Conservation (phyloP, 2,888 invertebrate species). For the Saturnia japonica region DNA sequence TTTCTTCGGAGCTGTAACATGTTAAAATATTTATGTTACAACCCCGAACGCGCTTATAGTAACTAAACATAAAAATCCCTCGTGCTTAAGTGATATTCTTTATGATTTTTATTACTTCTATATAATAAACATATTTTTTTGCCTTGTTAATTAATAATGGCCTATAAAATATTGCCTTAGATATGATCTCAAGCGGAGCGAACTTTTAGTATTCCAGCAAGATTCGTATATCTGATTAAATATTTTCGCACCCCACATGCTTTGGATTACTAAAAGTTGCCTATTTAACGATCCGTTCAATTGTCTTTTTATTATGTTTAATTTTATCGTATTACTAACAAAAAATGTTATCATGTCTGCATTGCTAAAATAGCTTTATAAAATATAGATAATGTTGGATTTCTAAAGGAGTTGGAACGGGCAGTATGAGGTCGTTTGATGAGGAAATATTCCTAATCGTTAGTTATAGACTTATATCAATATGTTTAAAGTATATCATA, state of each 20-base stretch:
- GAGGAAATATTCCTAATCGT: constrained; percentile 52
- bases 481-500: constrained; percentile 78
- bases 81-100: constrained; percentile 45
- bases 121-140: constrained; percentile 34
- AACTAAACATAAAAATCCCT: constrained; percentile 34
- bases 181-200: constrained; percentile 40
- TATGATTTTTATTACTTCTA: constrained; percentile 33
- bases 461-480: constrained; percentile 78
- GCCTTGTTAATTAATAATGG: constrained; percentile 24
- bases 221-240: constrained; percentile 26
- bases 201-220: constrained; percentile 38
- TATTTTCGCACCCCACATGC: constrained; percentile 19
- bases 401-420: constrained; percentile 39
- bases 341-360: constrained; percentile 6
- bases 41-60: constrained; percentile 37
- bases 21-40: constrained; percentile 40
- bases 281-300: constrained; percentile 6
- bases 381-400: constrained; percentile 25
- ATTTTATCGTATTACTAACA: constrained; percentile 2
- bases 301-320: constrained; percentile 14
- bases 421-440: constrained; percentile 42
- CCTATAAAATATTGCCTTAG: constrained; percentile 35
- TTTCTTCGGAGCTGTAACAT: constrained; percentile 45
- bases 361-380: constrained; percentile 17
- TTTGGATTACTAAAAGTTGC: constrained; percentile 13